phyloP scores from a whole-genome alignment of 1,140 invertebrate genomes.

The Scaptomyza pallida region DNA sequence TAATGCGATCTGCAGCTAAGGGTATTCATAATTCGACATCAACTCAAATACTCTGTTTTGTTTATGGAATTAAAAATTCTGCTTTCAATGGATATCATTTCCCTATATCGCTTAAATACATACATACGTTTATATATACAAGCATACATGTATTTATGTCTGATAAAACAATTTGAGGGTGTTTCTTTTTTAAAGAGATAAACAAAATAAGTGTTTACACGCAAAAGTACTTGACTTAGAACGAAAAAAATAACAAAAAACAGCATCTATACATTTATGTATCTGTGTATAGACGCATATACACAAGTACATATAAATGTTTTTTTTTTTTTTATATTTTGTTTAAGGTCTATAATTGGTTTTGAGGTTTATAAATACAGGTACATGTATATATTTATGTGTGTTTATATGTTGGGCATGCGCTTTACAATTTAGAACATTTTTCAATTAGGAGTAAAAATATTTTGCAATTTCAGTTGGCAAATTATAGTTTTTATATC shows the following conservation, averaged over 20 bases:
- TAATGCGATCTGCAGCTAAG: too few species aligned
- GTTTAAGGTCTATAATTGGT: neutral
- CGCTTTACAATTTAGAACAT: too few species aligned
- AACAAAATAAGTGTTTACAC: conserved; percentile 26
- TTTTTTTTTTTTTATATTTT: too few species aligned
- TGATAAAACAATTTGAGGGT: conserved; percentile 8
- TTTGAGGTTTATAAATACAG: neutral
- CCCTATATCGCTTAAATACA: neutral
- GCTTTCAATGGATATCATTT: neutral
- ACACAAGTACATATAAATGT: neutral
- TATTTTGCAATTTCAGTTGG: too few species aligned
- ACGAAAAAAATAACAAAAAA: neutral
- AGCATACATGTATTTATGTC: neutral
- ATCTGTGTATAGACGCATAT: neutral
- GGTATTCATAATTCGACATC: neutral
- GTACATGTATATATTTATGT: neutral
- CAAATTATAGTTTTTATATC: too few species aligned
- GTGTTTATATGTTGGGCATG: neutral
- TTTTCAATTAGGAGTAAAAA: too few species aligned
- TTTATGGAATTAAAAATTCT: neutral
- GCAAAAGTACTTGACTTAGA: conserved; percentile 22
- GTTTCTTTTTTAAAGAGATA: conserved; percentile 14
- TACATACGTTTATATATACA: neutral
- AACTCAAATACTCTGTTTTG: neutral
- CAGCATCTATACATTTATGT: conserved; percentile 3